Evolutionary conservation across 2,888 invertebrate genomes (phyloP).

Genomic region (Hemicrepidius hirtus): DNA sequence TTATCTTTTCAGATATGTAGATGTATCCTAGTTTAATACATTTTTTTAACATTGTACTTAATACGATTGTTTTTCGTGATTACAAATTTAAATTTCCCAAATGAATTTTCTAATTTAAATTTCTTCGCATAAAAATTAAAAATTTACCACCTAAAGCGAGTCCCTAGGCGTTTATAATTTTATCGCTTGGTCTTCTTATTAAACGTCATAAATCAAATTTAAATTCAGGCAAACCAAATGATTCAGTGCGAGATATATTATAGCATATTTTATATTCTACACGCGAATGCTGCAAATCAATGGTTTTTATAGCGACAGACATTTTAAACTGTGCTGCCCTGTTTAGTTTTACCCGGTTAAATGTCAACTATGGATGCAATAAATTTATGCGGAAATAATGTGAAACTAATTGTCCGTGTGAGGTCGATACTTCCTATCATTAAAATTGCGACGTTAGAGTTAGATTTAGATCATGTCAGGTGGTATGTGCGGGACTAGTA

Average conservation of each 20-base stretch:
- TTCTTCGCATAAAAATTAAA: neutral
- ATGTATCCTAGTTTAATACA: neutral
- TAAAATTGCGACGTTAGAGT: neutral
- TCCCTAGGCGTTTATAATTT: conserved; percentile 31
- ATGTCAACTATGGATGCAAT: conserved; percentile 18
- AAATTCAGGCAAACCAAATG: conserved; percentile 38
- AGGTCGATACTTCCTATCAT: neutral
- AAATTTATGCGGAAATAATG: conserved; percentile 28
- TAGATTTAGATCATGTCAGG: no score
- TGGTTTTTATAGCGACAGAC: conserved; percentile 30
- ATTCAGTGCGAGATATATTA: conserved; percentile 38
- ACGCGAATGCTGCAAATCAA: conserved; percentile 44
- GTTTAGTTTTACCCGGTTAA: conserved; percentile 4
- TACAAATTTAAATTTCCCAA: neutral
- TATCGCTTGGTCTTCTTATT: conserved; percentile 42
- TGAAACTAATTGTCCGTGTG: conserved; percentile 17
- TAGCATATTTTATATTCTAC: conserved; percentile 37
- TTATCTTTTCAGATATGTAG: no score
- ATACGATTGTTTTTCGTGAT: no score
- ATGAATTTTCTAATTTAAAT: neutral
- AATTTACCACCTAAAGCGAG: neutral
- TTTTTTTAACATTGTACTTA: no score
- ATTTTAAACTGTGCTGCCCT: conserved; percentile 30
- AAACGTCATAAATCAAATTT: conserved; percentile 40
- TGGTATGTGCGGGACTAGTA: no score